Conservation (phyloP, 2,888 invertebrate genomes). For the Metalampra italica region DNA sequence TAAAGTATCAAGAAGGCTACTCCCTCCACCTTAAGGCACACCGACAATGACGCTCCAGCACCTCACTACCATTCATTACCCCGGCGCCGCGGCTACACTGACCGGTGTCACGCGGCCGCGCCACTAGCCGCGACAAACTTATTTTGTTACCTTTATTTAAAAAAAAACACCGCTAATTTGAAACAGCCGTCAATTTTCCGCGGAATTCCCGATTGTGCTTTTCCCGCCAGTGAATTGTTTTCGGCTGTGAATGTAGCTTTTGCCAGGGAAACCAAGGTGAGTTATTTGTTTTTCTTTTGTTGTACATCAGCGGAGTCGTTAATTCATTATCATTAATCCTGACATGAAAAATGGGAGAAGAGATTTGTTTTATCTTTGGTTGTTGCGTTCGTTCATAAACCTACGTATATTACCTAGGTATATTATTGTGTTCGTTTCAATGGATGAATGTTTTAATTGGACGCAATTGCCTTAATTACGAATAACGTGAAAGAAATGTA, state of each 20-base stretch:
- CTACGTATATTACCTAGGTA: background rate
- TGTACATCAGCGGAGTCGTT: background rate
- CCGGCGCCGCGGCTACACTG: constrained; percentile 47
- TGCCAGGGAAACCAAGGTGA: constrained; percentile 24
- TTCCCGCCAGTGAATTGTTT: constrained; percentile 27
- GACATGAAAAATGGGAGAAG: background rate
- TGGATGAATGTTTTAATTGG: constrained; percentile 5
- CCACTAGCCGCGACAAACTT: constrained; percentile 46
- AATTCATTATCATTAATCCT: too few relatives aligned
- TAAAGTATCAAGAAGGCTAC: constrained; percentile 47
- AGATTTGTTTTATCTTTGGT: background rate
- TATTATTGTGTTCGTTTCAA: background rate
- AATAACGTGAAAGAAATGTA: constrained; percentile 4
- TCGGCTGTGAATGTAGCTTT: constrained; percentile 21
- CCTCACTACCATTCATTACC: constrained; percentile 73
- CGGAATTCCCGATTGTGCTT: constrained; percentile 38
- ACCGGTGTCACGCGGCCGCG: constrained; percentile 54
- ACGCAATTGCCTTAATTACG: constrained; percentile 8
- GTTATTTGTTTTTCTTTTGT: constrained; percentile 19
- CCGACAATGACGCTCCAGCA: constrained; percentile 68
- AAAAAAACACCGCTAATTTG: constrained; percentile 17
- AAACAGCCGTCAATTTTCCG: constrained; percentile 43
- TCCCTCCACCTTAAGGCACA: constrained; percentile 61
- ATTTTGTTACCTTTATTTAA: constrained; percentile 17
- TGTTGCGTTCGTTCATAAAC: background rate